Evolutionary conservation across 2,113 vertebrate genomes (phyloP).

Genomic region (Saccopteryx bilineata): DNA sequence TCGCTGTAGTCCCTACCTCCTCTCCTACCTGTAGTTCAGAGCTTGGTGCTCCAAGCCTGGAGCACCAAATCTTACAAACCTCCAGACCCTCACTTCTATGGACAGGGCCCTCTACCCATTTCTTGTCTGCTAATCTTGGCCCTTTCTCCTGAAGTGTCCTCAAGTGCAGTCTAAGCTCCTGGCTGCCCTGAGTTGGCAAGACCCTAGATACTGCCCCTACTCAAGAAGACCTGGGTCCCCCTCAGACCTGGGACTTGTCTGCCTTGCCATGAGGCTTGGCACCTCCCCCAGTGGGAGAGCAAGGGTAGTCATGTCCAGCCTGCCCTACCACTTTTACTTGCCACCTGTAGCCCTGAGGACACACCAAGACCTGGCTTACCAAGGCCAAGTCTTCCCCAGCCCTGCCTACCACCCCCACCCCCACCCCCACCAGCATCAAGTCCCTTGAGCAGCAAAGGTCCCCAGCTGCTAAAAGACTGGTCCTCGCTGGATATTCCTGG

Average conservation of each 20-base stretch:
- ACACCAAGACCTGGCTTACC: not conserved
- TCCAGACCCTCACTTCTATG: not conserved
- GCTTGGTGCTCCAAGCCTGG: not conserved
- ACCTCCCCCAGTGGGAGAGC: not conserved
- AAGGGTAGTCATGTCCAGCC: not conserved
- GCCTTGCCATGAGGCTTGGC: accelerated
- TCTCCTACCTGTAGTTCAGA: not conserved
- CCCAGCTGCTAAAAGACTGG: not conserved
- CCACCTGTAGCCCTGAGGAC: not conserved
- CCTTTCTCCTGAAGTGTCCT: not conserved
- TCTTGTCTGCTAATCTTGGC: not conserved
- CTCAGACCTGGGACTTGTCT: not conserved
- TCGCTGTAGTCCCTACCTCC: not conserved
- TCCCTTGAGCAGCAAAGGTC: not conserved
- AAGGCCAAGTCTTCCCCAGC: not conserved
- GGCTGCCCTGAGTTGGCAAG: not conserved
- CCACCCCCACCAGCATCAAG: not conserved
- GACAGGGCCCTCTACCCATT: not conserved
- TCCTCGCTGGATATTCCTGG: not conserved
- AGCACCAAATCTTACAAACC: not conserved
- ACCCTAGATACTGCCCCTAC: not conserved
- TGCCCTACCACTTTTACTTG: not conserved
- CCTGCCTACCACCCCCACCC: no score
- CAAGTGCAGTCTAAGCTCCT: not conserved
- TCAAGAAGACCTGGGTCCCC: not conserved